Evolutionary conservation across 2,113 vertebrate genomes (phyloP).

Genomic region (Peromyscus californicus): DNA sequence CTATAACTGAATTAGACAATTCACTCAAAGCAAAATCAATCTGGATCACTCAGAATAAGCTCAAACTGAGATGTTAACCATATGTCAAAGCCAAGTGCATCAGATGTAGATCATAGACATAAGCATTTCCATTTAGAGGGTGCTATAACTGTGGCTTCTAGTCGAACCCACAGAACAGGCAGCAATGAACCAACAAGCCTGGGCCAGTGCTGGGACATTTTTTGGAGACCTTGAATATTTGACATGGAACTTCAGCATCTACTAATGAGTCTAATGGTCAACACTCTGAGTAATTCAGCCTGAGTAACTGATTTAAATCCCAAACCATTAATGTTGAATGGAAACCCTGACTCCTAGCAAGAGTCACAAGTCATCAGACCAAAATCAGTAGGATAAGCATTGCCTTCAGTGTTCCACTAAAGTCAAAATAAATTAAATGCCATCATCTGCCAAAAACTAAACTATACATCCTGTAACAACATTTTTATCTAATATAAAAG

Average conservation of each 20-base stretch:
- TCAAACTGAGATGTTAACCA: conserved; percentile 85
- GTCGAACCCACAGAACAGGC: conserved; percentile 77
- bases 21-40: conserved; percentile 10
- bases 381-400: conserved; percentile 82
- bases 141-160: neutral
- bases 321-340: conserved; percentile 82
- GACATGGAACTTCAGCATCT: conserved; percentile 77
- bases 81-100: conserved; percentile 62
- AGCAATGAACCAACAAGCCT: conserved; percentile 71
- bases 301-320: conserved; percentile 80
- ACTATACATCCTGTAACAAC: conserved; percentile 85
- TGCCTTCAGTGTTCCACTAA: conserved; percentile 85
- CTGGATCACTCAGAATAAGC: conserved; percentile 66
- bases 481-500: conserved; percentile 99
- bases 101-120: conserved; percentile 62
- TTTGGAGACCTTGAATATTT: conserved; percentile 69
- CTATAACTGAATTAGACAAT: conserved; percentile 37
- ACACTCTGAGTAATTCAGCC: conserved; percentile 73
- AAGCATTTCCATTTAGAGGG: neutral
- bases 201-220: neutral
- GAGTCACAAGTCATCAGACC: conserved; percentile 82
- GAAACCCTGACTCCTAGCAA: conserved; percentile 84
- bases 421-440: conserved; percentile 86
- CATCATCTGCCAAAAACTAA: conserved; percentile 86
- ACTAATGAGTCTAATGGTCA: conserved; percentile 71